Percentiles rank a stretch among this genome's conserved stretches.
Conservation (phyloP, 2,888 invertebrate species). For the Hirtodrosophila confusa region DNA sequence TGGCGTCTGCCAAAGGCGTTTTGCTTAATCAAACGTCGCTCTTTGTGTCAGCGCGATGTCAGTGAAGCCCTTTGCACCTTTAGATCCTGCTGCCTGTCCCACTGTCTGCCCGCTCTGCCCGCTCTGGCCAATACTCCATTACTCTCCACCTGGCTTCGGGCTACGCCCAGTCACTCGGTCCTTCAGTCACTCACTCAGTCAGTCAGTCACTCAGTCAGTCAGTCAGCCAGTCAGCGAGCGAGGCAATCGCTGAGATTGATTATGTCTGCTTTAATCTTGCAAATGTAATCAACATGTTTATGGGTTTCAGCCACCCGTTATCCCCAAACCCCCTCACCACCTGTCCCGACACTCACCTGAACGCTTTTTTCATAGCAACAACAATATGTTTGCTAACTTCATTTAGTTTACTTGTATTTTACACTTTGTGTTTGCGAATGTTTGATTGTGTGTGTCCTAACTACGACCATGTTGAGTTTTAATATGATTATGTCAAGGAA, state of each 20-base stretch:
- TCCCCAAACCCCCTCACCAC: not conserved
- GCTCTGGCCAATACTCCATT: slow-evolving; percentile 29
- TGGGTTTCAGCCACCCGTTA: slow-evolving; percentile 25
- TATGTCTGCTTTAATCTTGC: slow-evolving; percentile 68
- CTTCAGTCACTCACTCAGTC: slow-evolving; percentile 13
- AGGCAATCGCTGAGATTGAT: slow-evolving; percentile 71
- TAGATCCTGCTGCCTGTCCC: not conserved
- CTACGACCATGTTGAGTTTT: slow-evolving; percentile 8
- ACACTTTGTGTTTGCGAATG: slow-evolving; percentile 7
- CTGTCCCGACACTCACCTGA: not conserved
- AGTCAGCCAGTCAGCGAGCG: slow-evolving; percentile 35
- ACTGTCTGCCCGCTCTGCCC: not conserved
- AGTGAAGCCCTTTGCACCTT: slow-evolving; percentile 59
- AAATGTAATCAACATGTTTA: slow-evolving; percentile 67
- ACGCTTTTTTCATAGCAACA: slow-evolving; percentile 5
- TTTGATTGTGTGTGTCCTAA: slow-evolving; percentile 2
- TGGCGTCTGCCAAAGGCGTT: slow-evolving; percentile 70
- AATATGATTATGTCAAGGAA: slow-evolving; percentile 21
- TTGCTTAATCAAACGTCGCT: slow-evolving; percentile 73
- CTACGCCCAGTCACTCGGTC: slow-evolving; percentile 30
- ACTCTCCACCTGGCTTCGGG: slow-evolving; percentile 25
- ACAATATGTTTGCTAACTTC: slow-evolving; percentile 43
- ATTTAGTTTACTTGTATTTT: slow-evolving; percentile 44
- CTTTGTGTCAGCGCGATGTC: slow-evolving; percentile 72
- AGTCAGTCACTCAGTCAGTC: slow-evolving; percentile 35